Conservation (phyloP, 92 coral and sea anemone genomes). For the Zoanthus sociatus region DNA sequence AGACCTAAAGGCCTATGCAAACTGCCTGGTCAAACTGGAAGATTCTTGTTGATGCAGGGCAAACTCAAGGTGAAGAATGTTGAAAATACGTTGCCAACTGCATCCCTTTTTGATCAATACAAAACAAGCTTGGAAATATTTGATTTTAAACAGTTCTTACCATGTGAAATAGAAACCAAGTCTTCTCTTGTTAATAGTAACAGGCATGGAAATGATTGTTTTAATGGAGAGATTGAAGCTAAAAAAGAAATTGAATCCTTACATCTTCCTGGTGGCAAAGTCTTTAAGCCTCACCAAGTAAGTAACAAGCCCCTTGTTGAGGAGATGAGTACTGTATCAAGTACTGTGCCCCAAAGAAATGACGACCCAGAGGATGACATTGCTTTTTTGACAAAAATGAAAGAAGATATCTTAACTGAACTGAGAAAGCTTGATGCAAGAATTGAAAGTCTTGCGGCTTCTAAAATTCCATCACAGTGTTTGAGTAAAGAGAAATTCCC, state of each 20-base stretch:
- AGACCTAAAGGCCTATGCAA: conserved; percentile 19
- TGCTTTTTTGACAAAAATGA: not conserved
- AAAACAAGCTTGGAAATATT: conserved; percentile 5
- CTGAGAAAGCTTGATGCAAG: conserved; percentile 14
- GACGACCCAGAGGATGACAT: not conserved
- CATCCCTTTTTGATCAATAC: not conserved
- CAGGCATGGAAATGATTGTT: not conserved
- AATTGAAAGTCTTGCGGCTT: not conserved
- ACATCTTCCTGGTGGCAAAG: conserved; percentile 8
- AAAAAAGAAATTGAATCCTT: conserved; percentile 14
- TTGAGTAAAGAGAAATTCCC: not conserved
- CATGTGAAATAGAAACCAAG: not conserved
- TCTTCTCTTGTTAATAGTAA: not conserved
- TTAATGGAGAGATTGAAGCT: not conserved
- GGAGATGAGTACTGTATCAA: not conserved
- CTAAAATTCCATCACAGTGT: not conserved
- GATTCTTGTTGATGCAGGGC: conserved; percentile 14
- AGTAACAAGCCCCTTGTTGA: conserved; percentile 25
- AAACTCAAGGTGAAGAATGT: not conserved
- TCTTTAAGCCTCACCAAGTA: not conserved
- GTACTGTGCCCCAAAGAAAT: not conserved
- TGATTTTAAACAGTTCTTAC: conserved; percentile 8
- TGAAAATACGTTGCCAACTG: not conserved
- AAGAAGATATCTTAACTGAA: conserved; percentile 4
- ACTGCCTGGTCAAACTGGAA: not conserved